These are phyloP conservation scores for Gephyroberyx darwinii DNA, from an alignment of 2,797 vertebrate genomes.

Conservation along the genomic window DNA sequence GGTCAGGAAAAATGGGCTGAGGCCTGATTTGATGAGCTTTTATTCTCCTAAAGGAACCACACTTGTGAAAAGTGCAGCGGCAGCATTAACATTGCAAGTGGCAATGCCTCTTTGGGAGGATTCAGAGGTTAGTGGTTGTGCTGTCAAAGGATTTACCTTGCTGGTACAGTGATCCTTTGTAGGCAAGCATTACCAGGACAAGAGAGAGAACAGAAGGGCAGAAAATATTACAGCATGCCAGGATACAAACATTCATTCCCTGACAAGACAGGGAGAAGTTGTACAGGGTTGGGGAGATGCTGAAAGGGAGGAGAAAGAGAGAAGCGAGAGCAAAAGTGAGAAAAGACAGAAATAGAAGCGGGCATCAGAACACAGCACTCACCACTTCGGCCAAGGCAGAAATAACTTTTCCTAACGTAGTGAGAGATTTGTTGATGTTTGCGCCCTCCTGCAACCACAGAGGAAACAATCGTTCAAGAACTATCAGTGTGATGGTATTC, in stretches of 20 bases:
- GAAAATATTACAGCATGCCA: conserved; percentile 68
- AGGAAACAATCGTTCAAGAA: conserved; percentile 43
- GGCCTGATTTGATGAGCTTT: conserved; percentile 27
- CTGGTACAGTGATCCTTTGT: conserved; percentile 96
- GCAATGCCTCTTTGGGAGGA: conserved; percentile 38
- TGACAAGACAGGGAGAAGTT: conserved; percentile 44
- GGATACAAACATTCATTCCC: conserved; percentile 45
- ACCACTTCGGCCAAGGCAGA: conserved; percentile 98
- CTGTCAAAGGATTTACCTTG: conserved; percentile 89
- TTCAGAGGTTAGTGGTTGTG: conserved; percentile 54
- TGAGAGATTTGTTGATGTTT: conserved; percentile 99
- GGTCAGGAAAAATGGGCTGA: conserved; percentile 29
- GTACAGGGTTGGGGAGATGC: conserved; percentile 25
- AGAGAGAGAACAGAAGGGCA: conserved; percentile 74
- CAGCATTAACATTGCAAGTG: neutral
- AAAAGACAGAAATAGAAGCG: conserved; percentile 7
- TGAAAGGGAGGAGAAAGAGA: conserved; percentile 5
- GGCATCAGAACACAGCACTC: conserved; percentile 71
- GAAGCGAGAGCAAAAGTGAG: neutral
- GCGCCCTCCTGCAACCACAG: conserved; percentile 91
- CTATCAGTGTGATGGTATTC: neutral
- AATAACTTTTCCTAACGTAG: conserved; percentile 98
- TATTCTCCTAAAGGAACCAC: conserved; percentile 19
- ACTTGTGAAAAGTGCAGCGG: conserved; percentile 10
- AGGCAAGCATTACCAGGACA: conserved; percentile 84